Conservation (phyloP, 1,140 invertebrate species). For the Proales similis region DNA sequence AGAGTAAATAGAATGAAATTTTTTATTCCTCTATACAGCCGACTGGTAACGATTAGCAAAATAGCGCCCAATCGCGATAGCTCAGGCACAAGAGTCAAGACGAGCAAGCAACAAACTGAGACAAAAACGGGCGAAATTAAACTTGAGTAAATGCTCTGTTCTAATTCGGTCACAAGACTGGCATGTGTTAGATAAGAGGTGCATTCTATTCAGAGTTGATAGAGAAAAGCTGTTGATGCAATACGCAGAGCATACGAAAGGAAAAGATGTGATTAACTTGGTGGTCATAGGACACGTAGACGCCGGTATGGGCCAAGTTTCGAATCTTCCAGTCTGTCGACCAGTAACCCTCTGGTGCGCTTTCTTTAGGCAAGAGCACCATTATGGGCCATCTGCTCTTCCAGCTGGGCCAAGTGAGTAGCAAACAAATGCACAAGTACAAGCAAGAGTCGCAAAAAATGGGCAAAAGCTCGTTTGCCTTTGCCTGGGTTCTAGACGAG, state of each 20-base stretch:
- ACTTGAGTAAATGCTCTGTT: no score
- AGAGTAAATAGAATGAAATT: no score
- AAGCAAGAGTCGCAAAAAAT: slow-evolving; percentile 93
- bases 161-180: no score
- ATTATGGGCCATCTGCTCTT: slow-evolving; percentile 89
- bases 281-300: slow-evolving; percentile 65
- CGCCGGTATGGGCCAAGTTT: neutral
- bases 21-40: no score
- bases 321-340: neutral
- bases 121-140: no score
- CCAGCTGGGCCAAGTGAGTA: slow-evolving; percentile 74
- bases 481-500: slow-evolving; percentile 98
- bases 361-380: slow-evolving; percentile 85
- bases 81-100: no score
- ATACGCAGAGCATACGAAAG: slow-evolving; percentile 46
- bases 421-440: slow-evolving; percentile 89
- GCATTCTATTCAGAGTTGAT: no score
- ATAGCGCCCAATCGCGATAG: no score
- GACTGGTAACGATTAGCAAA: no score
- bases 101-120: no score
- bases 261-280: slow-evolving; percentile 80
- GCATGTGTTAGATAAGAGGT: no score
- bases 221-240: slow-evolving; percentile 30
- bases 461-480: slow-evolving; percentile 95
- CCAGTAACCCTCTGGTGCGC: neutral